Percentiles rank a stretch among this genome's conserved stretches.
Evolutionary conservation across 2,888 invertebrate genomes (phyloP).

Genomic region (Cristatella mucedo): DNA sequence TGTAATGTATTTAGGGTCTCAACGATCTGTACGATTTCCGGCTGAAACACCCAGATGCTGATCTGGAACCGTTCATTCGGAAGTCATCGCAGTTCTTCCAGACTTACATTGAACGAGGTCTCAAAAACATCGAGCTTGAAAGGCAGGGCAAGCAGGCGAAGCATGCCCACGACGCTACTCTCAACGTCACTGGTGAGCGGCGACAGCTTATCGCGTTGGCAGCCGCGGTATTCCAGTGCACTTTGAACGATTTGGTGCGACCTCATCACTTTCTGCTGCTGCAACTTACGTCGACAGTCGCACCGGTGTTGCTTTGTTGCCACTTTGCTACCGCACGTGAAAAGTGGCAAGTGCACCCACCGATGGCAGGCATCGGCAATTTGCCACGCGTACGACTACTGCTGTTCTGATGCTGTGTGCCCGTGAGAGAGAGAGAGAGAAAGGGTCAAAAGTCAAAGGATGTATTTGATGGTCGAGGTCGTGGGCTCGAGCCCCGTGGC

Average conservation of each 20-base stretch:
- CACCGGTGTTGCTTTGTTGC: no score
- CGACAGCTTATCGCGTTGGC: not conserved
- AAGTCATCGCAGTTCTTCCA: constrained; percentile 71
- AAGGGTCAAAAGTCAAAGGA: no score
- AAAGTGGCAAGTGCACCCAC: no score
- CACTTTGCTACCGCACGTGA: no score
- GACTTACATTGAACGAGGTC: constrained; percentile 63
- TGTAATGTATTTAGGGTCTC: constrained; percentile 57
- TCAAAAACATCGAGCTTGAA: constrained; percentile 48
- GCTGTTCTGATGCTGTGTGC: no score
- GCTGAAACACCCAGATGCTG: constrained; percentile 64
- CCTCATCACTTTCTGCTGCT: no score
- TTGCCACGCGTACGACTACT: no score
- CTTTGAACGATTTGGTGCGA: not conserved
- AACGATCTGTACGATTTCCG: constrained; percentile 61
- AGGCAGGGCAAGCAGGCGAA: constrained; percentile 23
- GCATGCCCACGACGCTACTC: constrained; percentile 6
- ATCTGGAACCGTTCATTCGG: constrained; percentile 65
- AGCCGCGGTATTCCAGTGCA: not conserved
- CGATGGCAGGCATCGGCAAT: no score
- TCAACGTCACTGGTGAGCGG: not conserved
- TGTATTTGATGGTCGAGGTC: no score
- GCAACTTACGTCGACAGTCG: no score
- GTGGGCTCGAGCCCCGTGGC: no score
- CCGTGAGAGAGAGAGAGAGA: no score